Conservation (phyloP, 2,888 invertebrate genomes). For the Griposia aprilina region DNA sequence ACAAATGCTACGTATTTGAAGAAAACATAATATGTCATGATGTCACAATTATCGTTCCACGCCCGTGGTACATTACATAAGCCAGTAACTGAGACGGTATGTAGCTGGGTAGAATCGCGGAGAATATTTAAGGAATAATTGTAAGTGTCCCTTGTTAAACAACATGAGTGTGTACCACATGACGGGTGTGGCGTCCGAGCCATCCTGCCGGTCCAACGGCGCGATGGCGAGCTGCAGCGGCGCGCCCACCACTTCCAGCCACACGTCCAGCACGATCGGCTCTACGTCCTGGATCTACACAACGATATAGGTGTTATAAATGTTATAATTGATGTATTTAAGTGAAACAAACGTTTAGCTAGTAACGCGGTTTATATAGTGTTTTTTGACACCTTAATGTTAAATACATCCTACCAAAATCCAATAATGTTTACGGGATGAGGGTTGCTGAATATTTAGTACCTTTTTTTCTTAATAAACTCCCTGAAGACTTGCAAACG, state of each 20-base stretch:
- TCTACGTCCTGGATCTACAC: slow-evolving; percentile 69
- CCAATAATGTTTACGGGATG: no score
- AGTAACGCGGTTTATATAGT: neutral
- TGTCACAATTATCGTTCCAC: neutral
- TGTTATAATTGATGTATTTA: neutral
- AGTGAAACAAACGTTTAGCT: neutral
- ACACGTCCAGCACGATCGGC: slow-evolving; percentile 81
- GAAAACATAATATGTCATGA: no score
- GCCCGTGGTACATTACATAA: neutral
- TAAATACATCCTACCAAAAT: no score
- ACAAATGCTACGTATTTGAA: neutral
- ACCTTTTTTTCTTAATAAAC: no score
- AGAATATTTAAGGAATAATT: neutral
- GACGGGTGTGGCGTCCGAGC: slow-evolving; percentile 41
- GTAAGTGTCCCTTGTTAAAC: neutral
- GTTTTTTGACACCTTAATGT: neutral
- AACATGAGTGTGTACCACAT: slow-evolving; percentile 69
- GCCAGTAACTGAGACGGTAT: no score
- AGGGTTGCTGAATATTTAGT: no score
- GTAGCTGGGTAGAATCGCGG: neutral
- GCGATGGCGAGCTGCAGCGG: slow-evolving; percentile 76
- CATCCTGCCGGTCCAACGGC: neutral
- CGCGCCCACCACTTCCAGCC: slow-evolving; percentile 78
- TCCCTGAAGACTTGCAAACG: no score
- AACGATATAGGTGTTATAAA: neutral